phyloP scores from a whole-genome alignment of 2,888 invertebrate species.

The Seladonia tumulorum region DNA sequence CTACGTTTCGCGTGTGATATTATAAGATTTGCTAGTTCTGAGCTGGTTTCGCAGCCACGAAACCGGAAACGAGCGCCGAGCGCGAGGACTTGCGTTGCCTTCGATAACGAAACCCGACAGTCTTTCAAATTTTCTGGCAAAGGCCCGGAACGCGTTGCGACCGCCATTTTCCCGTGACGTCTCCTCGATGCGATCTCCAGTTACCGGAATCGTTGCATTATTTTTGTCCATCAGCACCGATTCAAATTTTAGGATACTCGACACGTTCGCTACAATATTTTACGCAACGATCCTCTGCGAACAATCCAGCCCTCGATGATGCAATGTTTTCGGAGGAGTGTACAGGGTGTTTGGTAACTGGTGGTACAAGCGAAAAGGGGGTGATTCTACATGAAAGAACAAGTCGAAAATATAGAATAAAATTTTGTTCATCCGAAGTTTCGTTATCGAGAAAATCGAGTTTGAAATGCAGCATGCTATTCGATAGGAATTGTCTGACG shows the following conservation, averaged over 20 bases:
- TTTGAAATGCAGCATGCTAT: no score
- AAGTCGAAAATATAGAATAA: no score
- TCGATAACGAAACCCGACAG: slow-evolving; percentile 61
- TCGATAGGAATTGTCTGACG: no score
- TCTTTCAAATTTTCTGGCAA: slow-evolving; percentile 69
- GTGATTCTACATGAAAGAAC: no score
- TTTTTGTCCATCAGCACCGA: background rate
- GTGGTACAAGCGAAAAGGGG: no score
- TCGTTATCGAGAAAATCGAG: no score
- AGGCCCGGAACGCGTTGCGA: slow-evolving; percentile 29
- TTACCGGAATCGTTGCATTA: background rate
- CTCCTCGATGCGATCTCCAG: slow-evolving; percentile 5
- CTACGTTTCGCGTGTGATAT: slow-evolving; percentile 35
- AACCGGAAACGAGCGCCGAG: slow-evolving; percentile 53
- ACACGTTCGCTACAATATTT: no score
- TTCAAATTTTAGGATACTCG: background rate
- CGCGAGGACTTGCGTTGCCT: slow-evolving; percentile 42
- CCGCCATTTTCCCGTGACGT: slow-evolving; percentile 36
- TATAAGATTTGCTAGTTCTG: slow-evolving; percentile 40
- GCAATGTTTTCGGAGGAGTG: no score
- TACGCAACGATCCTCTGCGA: no score
- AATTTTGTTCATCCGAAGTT: no score
- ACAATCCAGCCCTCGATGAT: no score
- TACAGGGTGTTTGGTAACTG: no score
- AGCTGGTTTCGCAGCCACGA: slow-evolving; percentile 47